phyloP scores from a whole-genome alignment of 2,113 vertebrate genomes.

The Drymodes brunneopygia region DNA sequence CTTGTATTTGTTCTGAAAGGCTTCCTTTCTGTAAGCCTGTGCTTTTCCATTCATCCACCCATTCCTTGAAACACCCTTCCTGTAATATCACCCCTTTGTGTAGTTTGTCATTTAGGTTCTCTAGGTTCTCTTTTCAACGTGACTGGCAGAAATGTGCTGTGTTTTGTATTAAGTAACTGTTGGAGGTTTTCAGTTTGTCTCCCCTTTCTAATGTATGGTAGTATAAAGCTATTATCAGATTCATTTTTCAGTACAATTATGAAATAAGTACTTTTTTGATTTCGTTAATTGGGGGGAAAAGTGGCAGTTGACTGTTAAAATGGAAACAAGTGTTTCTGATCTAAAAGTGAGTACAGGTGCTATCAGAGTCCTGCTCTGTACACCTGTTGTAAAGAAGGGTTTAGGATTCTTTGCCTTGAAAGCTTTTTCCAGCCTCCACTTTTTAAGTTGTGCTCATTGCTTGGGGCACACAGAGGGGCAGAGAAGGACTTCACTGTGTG shows the following conservation, averaged over 20 bases:
- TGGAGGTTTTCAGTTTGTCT: background rate
- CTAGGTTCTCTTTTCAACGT: background rate
- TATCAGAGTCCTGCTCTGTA: background rate
- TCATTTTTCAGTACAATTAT: background rate
- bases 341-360: background rate
- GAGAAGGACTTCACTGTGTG: background rate
- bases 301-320: background rate
- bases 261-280: background rate
- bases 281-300: background rate
- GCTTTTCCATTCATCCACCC: background rate
- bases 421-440: background rate
- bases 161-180: background rate
- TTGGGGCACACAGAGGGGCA: background rate
- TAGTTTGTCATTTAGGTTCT: background rate
- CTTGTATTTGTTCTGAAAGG: constrained; percentile 33
- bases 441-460: background rate
- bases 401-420: background rate
- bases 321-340: background rate
- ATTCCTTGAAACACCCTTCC: background rate
- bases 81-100: background rate
- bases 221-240: background rate
- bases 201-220: background rate
- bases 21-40: constrained; percentile 2
- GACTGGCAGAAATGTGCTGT: background rate
- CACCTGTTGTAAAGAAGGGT: background rate